Conservation (phyloP, 2,113 vertebrate species). For the Periophthalmodon schlosseri region DNA sequence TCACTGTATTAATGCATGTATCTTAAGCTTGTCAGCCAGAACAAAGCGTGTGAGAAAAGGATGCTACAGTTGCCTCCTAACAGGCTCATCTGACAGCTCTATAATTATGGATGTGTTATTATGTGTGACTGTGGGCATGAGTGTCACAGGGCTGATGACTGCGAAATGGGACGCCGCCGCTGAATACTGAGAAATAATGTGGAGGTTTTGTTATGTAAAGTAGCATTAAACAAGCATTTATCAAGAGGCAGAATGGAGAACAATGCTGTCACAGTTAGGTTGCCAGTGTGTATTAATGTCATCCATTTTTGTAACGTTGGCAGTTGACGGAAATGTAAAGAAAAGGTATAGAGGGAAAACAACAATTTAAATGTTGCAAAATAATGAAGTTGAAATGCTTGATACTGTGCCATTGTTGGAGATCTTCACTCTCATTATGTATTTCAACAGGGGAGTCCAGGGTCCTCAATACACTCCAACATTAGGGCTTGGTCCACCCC, state of each 20-base stretch:
- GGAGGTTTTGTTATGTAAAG: conserved; percentile 65
- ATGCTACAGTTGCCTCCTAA: conserved; percentile 47
- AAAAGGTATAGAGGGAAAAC: not conserved
- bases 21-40: conserved; percentile 31
- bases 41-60: conserved; percentile 26
- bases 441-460: not conserved
- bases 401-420: not conserved
- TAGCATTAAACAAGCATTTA: conserved; percentile 61
- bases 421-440: not conserved
- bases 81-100: conserved; percentile 62
- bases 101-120: conserved; percentile 68
- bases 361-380: not conserved
- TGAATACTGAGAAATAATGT: conserved; percentile 60
- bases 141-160: conserved; percentile 57
- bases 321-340: not conserved
- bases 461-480: not conserved
- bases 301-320: conserved; percentile 10
- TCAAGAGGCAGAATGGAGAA: conserved; percentile 48
- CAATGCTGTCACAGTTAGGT: conserved; percentile 13
- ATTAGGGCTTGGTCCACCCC: too few relatives aligned
- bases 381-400: not conserved
- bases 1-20: conserved; percentile 19
- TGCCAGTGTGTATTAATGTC: conserved; percentile 22
- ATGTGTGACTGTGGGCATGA: conserved; percentile 19
- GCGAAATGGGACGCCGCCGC: conserved; percentile 39